phyloP scores from a whole-genome alignment of 2,888 invertebrate genomes.

The Formica aserva region DNA sequence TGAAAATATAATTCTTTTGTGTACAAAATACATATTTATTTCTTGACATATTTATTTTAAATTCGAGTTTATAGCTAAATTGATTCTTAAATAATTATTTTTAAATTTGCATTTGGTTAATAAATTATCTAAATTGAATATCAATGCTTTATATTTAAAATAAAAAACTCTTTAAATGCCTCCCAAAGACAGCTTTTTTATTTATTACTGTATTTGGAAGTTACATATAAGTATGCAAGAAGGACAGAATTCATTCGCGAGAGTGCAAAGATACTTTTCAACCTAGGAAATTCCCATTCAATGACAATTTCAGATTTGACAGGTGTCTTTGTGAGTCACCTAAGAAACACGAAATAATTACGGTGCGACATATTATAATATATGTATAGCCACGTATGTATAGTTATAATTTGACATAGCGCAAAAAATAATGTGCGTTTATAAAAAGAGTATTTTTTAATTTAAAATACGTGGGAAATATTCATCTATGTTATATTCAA shows the following conservation, averaged over 20 bases:
- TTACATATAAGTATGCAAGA: background rate
- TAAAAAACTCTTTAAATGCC: background rate
- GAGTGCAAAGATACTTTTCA: background rate
- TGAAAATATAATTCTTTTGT: conserved; percentile 14
- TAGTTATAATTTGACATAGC: background rate
- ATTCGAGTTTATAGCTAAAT: background rate
- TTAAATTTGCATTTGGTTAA: background rate
- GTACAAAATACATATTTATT: background rate
- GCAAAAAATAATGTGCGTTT: background rate
- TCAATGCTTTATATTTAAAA: background rate
- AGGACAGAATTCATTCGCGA: background rate
- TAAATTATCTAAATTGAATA: background rate
- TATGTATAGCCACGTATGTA: background rate
- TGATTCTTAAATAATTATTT: background rate
- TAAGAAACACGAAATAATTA: background rate
- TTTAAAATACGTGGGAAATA: background rate
- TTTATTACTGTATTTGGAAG: background rate
- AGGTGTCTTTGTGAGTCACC: conserved; percentile 17
- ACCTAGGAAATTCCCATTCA: background rate
- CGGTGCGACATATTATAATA: background rate
- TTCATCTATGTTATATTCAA: background rate
- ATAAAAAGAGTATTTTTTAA: background rate
- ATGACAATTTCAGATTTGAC: background rate
- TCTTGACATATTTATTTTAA: background rate
- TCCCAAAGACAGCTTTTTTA: background rate